Base-by-base conservation (phyloP, 2,113 vertebrate species). In the Pagrus major region DNA sequence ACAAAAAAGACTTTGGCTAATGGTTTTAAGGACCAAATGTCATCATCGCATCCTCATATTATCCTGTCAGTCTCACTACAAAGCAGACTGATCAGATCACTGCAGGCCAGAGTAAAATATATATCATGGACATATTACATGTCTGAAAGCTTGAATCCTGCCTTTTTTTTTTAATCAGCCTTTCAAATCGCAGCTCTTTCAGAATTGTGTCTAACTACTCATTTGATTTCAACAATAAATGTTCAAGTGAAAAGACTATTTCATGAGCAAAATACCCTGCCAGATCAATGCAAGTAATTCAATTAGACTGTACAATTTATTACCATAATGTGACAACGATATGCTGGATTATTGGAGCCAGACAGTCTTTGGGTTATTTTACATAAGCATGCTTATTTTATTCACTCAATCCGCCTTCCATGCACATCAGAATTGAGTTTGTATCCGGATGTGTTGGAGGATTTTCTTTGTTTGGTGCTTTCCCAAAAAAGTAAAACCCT, bases 401-500 rank as follows among this genome's bases (percentile, higher is more conserved):
- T 44, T 73, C 20, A 20, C 31, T 75, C 54, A 10, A 21, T 25
- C 71, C 25, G 7, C 27, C 31, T 8, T 37, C 25, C 16, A 39
- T 31, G 63, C 52, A 47, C 18, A 39, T 81, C 72, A 67, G 20
- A 42, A 46, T 44, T 52, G 25, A 58, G 21, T 39, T 31, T 0
- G 4, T 3, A 23, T 63, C 21, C 16, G 21, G 11, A 18, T 65
- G 31, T 41, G 47, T 27, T 27, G 18, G 23, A 55, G 33, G 41
- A 33, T 27, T 73, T 51, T 23, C 21, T 59, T 39, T 75, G n/a
- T 46, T 70, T 42, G 58, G 23, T 59, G 23, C 65, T 60, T 63
- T 61, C 39, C 25, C 71, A 81, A 79, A 81, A 75, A 46, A 47
- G 27, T 65, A 60, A 8, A 61, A 65, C 71, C 65, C 3, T 58